A percentile compares a stretch with the other conserved stretches of the same genome.
phyloP scores from a whole-genome alignment of 2,113 vertebrate genomes.

The Anoplopoma fimbria region DNA sequence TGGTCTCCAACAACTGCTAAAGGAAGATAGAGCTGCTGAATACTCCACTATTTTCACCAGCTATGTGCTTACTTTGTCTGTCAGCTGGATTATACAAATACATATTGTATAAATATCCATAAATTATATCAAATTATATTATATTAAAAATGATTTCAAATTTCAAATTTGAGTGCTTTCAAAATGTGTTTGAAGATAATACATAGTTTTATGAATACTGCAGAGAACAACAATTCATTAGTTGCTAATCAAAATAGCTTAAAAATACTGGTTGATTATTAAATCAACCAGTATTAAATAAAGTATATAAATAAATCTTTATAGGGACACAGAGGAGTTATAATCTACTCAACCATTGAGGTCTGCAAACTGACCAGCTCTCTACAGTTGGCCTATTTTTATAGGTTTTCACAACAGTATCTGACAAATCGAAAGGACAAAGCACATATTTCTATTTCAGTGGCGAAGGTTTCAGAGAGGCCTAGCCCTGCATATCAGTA shows the following conservation, averaged over 20 bases:
- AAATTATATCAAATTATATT: background rate
- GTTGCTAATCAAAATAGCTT: background rate
- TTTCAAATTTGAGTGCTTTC: background rate
- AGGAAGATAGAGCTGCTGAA: no score
- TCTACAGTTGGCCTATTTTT: conserved; percentile 59
- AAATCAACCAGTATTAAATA: no score
- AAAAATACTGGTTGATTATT: background rate
- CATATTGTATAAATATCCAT: background rate
- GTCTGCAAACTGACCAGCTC: conserved; percentile 47
- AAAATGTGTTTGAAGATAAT: background rate
- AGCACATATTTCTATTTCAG: conserved; percentile 59
- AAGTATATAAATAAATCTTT: background rate
- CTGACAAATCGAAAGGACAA: conserved; percentile 31
- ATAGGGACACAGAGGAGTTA: conserved; percentile 1
- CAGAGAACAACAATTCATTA: background rate
- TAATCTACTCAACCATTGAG: background rate
- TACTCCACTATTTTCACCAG: background rate
- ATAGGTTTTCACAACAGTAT: conserved; percentile 31
- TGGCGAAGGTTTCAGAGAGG: conserved; percentile 55
- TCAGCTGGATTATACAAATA: background rate
- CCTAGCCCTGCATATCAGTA: conserved; percentile 38
- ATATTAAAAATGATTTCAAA: background rate
- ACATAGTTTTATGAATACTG: background rate
- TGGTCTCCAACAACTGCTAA: background rate
- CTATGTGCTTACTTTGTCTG: background rate